phyloP scores from a whole-genome alignment of 2,888 invertebrate genomes.

The Xanthorhoe spadicearia region DNA sequence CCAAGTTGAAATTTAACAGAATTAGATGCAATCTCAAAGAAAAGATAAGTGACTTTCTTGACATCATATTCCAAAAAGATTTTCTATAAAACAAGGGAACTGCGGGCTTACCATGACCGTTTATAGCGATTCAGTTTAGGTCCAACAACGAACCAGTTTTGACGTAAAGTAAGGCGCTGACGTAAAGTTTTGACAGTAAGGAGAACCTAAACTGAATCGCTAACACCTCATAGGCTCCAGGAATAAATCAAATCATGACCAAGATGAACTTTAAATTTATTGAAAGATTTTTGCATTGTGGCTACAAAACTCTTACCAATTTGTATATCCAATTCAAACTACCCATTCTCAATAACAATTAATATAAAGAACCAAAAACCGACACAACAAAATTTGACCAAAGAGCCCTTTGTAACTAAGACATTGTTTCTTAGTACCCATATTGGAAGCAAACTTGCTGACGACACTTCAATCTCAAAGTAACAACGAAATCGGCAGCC shows the following conservation, averaged over 20 bases:
- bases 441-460: background rate
- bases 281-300: too few relatives aligned
- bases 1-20: background rate
- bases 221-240: too few relatives aligned
- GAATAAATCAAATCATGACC: too few relatives aligned
- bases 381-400: background rate
- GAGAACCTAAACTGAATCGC: too few relatives aligned
- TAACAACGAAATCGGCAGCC: constrained; percentile 46
- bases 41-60: background rate
- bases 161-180: too few relatives aligned
- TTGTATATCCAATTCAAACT: background rate
- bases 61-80: too few relatives aligned
- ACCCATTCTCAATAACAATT: background rate
- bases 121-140: too few relatives aligned
- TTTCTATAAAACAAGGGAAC: too few relatives aligned
- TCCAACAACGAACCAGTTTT: too few relatives aligned
- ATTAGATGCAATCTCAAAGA: background rate
- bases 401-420: background rate
- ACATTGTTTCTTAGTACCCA: background rate
- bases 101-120: too few relatives aligned
- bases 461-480: background rate
- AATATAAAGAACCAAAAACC: background rate
- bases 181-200: too few relatives aligned
- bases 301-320: background rate
- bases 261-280: too few relatives aligned